Evolutionary conservation across 2,113 vertebrate genomes (phyloP).

Genomic region (Epinephelus cyanopodus): DNA sequence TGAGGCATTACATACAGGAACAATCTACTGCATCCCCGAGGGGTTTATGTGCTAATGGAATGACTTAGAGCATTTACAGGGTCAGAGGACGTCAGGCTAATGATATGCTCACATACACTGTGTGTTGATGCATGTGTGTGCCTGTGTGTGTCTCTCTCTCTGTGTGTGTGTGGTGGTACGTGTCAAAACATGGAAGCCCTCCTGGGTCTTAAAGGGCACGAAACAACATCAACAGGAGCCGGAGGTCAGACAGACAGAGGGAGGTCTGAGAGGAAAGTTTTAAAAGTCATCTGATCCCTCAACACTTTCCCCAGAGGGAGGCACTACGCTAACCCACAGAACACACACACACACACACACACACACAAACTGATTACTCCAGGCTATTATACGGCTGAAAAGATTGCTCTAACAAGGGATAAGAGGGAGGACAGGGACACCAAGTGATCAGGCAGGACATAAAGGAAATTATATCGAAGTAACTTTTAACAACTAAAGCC

Average conservation of each 20-base stretch:
- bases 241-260: conserved; percentile 15
- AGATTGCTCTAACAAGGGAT: not conserved
- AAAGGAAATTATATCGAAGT: not conserved
- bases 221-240: conserved; percentile 26
- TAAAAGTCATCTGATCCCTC: conserved; percentile 51
- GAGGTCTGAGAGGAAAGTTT: conserved; percentile 37
- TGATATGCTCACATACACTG: not conserved
- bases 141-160: not conserved
- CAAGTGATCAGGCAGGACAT: not conserved
- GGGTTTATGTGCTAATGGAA: not conserved
- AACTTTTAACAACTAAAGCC: no score
- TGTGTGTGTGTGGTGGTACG: conserved; percentile 19
- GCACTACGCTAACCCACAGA: not conserved
- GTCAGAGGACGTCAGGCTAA: conserved; percentile 13
- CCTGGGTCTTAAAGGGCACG: conserved; percentile 38
- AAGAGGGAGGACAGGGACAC: no score
- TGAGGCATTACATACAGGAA: not conserved
- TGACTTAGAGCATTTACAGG: not conserved
- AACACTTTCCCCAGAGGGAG: conserved; percentile 15
- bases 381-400: not conserved
- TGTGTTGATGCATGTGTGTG: not conserved
- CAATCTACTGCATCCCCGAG: not conserved
- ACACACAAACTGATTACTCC: not conserved
- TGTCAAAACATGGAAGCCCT: conserved; percentile 12
- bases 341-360: not conserved